Base-by-base conservation (phyloP, 2,888 invertebrate species). In the Sarcophaga subvicina region DNA sequence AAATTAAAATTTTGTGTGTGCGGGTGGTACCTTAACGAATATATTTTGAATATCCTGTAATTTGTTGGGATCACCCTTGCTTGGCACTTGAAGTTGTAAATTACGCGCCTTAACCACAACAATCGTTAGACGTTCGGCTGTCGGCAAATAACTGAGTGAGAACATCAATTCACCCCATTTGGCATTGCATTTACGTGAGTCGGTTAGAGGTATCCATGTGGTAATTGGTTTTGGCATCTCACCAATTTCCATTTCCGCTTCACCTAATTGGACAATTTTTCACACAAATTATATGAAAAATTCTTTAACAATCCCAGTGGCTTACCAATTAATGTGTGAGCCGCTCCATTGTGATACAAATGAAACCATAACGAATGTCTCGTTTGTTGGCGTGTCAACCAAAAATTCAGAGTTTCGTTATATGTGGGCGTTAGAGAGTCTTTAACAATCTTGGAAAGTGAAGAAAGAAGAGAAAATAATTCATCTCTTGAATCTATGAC, bases 161-260 rank as follows among this genome's bases (percentile, higher is more conserved):
- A 97, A 97, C 96, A 97, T 95, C 25, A 97, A 94, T 91, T 97
- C 97, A 10, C 97, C 97, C 90, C 96, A 95, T 91, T 96, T 96
- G 6, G 96, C 95, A 27, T 95, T 95, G 95, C 92, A 92, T 81
- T 96, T 96, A 89, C 96, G 95, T 11, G 96, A 96, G 90, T 97
- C 96, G 1, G 96, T 95, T 3, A 97, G 94, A 2, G 96, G 95
- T 83, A 97, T 94, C 97, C 97, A 97, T n/a, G 96, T 96, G 75
- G 96, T 96, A 70, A 96, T 95, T 1, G 96, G 96, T 60, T 95
- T 95, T 70, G 96, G 95, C 84, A 96, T 94, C 91, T 93, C 93
- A 14, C 95, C 94, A 59, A 96, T 93, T 89, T 95, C 94, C 88
- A 96, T 94, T 90, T 96, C 96, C 10, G 96, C 95, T 91, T 96